These are phyloP conservation scores for Muntiacus muntjak DNA, from an alignment of 2,113 vertebrate species.

Conservation along the genomic window DNA sequence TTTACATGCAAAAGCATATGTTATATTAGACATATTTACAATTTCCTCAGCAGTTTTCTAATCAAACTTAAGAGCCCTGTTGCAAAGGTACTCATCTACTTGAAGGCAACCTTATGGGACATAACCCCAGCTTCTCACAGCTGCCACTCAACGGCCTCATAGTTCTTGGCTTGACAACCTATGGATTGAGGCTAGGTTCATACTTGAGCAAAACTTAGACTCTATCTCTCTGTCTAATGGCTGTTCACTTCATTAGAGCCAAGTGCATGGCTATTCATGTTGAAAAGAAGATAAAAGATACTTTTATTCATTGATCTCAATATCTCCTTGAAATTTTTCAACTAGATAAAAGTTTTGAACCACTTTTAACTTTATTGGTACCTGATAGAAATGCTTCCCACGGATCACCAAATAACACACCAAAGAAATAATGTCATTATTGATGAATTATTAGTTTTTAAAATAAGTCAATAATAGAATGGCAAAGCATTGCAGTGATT, in stretches of 20 bases:
- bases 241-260: background rate
- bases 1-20: background rate
- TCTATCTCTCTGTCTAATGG: background rate
- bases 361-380: background rate
- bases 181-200: background rate
- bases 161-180: background rate
- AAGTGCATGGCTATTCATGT: background rate
- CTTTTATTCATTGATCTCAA: background rate
- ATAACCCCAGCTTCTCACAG: background rate
- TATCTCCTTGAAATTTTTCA: background rate
- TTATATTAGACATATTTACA: background rate
- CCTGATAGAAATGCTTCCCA: background rate
- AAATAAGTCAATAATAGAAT: background rate
- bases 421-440: background rate
- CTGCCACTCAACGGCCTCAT: background rate
- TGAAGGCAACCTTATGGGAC: background rate
- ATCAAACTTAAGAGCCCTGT: background rate
- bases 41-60: background rate
- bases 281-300: background rate
- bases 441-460: background rate
- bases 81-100: background rate
- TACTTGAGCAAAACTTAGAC: background rate
- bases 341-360: background rate
- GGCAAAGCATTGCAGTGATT: background rate
- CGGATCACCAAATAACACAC: background rate